Evolutionary conservation across 2,797 vertebrate genomes (phyloP), one percentile per base, ranked within the genome.

Genomic region (Oreochromis grahami): DNA sequence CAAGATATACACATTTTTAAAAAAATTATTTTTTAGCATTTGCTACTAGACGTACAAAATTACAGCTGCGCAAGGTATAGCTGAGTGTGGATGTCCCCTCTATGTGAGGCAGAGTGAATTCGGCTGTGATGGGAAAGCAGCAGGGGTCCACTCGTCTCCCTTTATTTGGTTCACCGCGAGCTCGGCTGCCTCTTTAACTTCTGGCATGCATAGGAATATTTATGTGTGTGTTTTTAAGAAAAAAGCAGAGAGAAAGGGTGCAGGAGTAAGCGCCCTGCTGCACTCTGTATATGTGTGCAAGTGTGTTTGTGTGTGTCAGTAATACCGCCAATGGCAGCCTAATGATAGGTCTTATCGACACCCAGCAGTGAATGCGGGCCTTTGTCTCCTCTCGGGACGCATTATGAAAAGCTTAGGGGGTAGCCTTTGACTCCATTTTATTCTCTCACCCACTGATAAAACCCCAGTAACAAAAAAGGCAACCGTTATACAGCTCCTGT

Each of bases 281-380:
- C 85, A 90, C 77, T 79, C 68, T 81, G 85, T 74, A 51, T 72
- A 48, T 76, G 77, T 53, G 53, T 43, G 76, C 58, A 19, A 50
- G 77, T 79, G 78, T 86, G 77, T 88, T 81, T 90, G 84, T 93
- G 89, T 88, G 90, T 88, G 91, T 90, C 83, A 84, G 92, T 94
- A 93, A 93, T 94, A 93, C 93, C 90, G 88, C 94, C 92, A 95
- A 93, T 92, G 92, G 93, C 92, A 95, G 94, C 90, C 94, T 95
- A 95, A 95, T 94, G 94, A 95, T 94, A 94, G 94, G 94, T 94
- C 93, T 96, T 95, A 95, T 95, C 93, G 91, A 95, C 94, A 94
- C 93, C 91, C 92, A 92, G 89, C 95, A 95, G 92, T 95, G 93
- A 96, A 95, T 94, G 90, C 83, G 24, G 89, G 92, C 89, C 94